phyloP scores from a whole-genome alignment of 2,888 invertebrate species.

The Folsomia candida region DNA sequence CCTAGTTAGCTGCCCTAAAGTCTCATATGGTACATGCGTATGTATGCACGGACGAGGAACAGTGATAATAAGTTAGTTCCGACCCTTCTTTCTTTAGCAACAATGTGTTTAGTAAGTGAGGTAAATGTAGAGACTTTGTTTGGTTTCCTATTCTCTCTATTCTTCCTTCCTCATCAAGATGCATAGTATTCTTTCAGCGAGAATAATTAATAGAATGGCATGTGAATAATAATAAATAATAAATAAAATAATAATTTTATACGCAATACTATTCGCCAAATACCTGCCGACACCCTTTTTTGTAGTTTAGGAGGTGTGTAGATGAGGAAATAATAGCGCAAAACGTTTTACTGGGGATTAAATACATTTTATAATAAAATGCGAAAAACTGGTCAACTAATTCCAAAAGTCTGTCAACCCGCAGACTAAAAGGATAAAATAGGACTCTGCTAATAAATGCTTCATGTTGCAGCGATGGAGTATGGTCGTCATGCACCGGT shows the following conservation, averaged over 20 bases:
- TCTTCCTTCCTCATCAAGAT: too few relatives aligned
- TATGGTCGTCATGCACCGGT: not conserved
- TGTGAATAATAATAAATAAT: too few relatives aligned
- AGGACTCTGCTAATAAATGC: slow-evolving; percentile 3
- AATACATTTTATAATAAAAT: not conserved
- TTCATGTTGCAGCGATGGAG: not conserved
- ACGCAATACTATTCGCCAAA: not conserved
- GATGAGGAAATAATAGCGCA: too few relatives aligned
- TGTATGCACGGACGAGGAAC: slow-evolving; percentile 2
- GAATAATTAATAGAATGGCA: not conserved
- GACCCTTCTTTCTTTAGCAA: not conserved
- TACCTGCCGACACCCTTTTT: too few relatives aligned
- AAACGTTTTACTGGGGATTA: not conserved
- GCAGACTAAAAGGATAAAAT: not conserved
- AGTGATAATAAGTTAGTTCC: slow-evolving; percentile 3
- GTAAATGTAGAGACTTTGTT: not conserved
- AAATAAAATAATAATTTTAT: not conserved
- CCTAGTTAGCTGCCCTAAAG: too few relatives aligned
- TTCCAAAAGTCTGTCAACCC: not conserved
- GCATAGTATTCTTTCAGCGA: not conserved
- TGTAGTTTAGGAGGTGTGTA: too few relatives aligned
- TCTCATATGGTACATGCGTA: not conserved
- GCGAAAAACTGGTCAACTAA: too few relatives aligned
- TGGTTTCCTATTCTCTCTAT: too few relatives aligned
- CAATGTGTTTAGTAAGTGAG: not conserved